Conservation (phyloP, 92 coral and sea anemone species). For the Zoanthus sociatus region DNA sequence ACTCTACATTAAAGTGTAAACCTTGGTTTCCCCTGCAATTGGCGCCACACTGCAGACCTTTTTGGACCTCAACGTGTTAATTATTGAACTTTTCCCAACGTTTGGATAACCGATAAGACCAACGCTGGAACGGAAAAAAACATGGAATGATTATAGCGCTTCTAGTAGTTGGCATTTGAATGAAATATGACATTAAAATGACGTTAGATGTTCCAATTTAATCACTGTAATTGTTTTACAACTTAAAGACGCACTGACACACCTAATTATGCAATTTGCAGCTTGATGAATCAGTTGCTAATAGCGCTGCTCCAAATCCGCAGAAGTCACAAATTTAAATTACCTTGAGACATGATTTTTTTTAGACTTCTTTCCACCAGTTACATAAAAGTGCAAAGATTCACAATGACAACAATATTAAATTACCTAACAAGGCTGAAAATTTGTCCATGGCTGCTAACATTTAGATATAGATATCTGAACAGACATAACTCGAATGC, state of each 20-base stretch:
- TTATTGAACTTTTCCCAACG: constrained; percentile 98
- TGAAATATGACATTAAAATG: neutral
- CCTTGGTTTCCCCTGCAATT: constrained; percentile 99
- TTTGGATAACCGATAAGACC: constrained; percentile 98
- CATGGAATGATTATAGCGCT: neutral
- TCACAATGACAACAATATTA: no score
- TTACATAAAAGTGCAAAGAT: no score
- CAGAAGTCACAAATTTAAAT: neutral
- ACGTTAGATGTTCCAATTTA: neutral
- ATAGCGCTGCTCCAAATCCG: neutral
- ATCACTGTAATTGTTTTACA: neutral
- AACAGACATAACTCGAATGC: no score
- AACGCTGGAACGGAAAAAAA: constrained; percentile 66
- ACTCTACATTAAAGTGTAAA: neutral
- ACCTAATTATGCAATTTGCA: no score
- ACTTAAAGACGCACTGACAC: no score
- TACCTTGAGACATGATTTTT: no score
- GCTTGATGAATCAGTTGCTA: no score
- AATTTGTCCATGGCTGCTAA: no score
- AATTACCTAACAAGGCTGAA: no score
- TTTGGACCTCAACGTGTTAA: constrained; percentile 91
- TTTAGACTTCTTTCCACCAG: no score
- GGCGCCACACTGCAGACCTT: constrained; percentile 99
- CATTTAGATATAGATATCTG: no score
- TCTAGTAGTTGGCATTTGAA: neutral